Conservation (phyloP, 2,888 invertebrate genomes). For the Pandemis corylana region DNA sequence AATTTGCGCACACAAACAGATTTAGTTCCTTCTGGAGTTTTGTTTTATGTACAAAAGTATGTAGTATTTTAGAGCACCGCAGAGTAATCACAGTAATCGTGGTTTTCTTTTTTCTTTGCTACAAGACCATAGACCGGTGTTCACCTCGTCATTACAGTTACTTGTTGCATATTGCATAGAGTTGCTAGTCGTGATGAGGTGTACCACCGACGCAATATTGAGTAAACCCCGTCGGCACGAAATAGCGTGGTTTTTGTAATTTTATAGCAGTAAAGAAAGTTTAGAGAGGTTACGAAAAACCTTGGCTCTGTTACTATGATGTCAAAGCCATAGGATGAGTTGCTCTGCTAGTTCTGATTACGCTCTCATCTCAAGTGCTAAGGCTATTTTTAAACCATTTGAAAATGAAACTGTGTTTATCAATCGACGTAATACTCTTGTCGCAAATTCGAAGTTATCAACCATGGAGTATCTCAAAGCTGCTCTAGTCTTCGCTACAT, state of each 20-base stretch:
- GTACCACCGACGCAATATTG: conserved; percentile 29
- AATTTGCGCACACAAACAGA: background rate
- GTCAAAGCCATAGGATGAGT: background rate
- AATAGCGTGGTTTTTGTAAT: conserved; percentile 33
- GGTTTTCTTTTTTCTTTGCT: conserved; percentile 6
- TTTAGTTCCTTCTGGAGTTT: background rate
- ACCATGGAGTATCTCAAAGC: background rate
- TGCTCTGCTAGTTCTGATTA: background rate
- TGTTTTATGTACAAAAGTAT: background rate
- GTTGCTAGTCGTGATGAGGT: conserved; percentile 31
- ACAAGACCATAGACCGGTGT: conserved; percentile 4
- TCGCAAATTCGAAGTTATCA: background rate
- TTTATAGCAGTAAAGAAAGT: conserved; percentile 15
- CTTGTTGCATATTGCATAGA: conserved; percentile 33
- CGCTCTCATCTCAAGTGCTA: background rate
- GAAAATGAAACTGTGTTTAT: background rate
- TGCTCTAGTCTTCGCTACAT: background rate
- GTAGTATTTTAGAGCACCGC: conserved; percentile 43
- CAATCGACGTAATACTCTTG: background rate
- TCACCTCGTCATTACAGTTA: conserved; percentile 27
- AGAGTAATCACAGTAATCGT: conserved; percentile 40
- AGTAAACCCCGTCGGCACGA: conserved; percentile 29
- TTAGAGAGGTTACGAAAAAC: conserved; percentile 1
- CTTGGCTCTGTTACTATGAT: background rate
- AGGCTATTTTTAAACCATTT: background rate